phyloP scores from a whole-genome alignment of 2,113 vertebrate species.

The Syngnathoides biaculeatus region DNA sequence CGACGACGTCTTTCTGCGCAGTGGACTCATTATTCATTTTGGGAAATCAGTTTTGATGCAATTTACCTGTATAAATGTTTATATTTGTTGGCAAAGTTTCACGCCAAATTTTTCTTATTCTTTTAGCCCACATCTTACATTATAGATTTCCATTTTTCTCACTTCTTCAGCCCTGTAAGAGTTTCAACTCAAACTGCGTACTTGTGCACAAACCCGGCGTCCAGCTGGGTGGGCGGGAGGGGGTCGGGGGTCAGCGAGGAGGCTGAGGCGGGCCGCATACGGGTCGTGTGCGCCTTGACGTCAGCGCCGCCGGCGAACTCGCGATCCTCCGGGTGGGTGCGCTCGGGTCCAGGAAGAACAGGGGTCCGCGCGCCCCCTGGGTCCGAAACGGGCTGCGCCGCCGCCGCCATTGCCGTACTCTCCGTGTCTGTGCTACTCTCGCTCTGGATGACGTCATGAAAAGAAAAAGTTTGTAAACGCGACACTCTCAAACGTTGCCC shows the following conservation, averaged over 20 bases:
- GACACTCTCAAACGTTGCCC: not conserved
- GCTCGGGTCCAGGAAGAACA: not conserved
- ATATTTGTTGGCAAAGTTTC: too few species aligned
- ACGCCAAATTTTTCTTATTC: too few species aligned
- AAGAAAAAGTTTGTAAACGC: not conserved
- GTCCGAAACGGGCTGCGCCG: conserved; percentile 1
- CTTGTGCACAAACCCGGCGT: conserved; percentile 1
- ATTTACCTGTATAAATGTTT: too few species aligned
- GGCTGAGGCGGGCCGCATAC: conserved; percentile 50
- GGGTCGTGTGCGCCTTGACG: conserved; percentile 61
- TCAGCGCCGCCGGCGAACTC: conserved; percentile 49
- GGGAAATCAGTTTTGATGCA: too few species aligned
- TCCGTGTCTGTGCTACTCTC: conserved; percentile 68
- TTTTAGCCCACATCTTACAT: too few species aligned
- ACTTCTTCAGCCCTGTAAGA: too few species aligned
- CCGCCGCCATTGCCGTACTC: conserved; percentile 54
- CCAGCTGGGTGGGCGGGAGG: conserved; percentile 30
- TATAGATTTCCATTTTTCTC: too few species aligned
- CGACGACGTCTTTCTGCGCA: not conserved
- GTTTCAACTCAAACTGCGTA: not conserved
- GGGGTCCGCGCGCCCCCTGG: not conserved
- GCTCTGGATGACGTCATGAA: conserved; percentile 34
- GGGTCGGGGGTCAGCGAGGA: conserved; percentile 34
- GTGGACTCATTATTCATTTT: too few species aligned
- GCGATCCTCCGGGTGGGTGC: conserved; percentile 20